Conservation (phyloP, 2,797 vertebrate genomes). For the Balearica regulorum region DNA sequence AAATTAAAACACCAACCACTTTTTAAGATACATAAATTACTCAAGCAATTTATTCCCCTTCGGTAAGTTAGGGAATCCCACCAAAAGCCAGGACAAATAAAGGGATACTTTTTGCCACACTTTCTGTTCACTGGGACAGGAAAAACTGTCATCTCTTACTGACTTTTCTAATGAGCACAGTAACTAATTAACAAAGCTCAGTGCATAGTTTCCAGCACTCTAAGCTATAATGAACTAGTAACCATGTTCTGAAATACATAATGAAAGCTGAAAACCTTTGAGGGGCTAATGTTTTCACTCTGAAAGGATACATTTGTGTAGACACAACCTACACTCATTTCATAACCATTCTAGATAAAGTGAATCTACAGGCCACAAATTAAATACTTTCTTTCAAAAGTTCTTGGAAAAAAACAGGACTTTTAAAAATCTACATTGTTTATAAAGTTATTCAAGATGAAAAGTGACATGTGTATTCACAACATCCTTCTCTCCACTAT, state of each 20-base stretch:
- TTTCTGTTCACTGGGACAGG: background rate
- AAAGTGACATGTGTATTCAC: background rate
- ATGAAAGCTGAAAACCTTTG: background rate
- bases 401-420: fast-evolving
- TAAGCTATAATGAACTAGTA: background rate
- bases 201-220: background rate
- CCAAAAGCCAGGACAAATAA: background rate
- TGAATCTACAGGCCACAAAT: background rate
- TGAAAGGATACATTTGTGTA: background rate
- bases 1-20: background rate
- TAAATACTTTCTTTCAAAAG: background rate
- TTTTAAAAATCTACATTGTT: background rate
- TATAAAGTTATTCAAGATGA: background rate
- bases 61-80: background rate
- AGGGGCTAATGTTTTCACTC: background rate
- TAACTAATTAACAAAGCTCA: background rate
- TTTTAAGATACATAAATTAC: background rate
- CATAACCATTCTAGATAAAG: background rate
- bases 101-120: background rate
- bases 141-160: background rate
- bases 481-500: background rate
- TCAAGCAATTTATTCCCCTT: background rate
- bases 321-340: background rate
- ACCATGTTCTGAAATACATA: background rate
- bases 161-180: background rate